Evolutionary conservation across 2,888 invertebrate genomes (phyloP).

Genomic region (Germaria angustata): DNA sequence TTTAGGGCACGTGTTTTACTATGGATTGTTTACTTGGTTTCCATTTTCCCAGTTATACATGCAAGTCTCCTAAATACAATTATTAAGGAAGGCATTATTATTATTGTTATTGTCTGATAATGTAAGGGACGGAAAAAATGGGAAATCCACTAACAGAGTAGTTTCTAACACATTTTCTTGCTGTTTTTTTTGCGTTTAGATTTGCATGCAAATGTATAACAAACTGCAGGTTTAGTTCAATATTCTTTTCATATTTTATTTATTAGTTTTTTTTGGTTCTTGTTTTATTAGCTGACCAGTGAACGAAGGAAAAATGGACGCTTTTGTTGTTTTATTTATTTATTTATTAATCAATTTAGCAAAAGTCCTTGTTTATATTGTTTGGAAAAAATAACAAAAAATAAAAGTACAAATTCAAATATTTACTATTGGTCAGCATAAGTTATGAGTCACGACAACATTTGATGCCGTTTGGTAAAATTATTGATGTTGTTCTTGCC

Average conservation of each 20-base stretch:
- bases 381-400: neutral
- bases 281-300: constrained; percentile 20
- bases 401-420: constrained; percentile 33
- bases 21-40: no score
- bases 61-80: no score
- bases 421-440: constrained; percentile 44
- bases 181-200: no score
- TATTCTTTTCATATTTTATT: constrained; percentile 41
- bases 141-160: no score
- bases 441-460: constrained; percentile 52
- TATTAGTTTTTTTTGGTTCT: constrained; percentile 28
- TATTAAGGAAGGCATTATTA: no score
- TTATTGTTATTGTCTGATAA: no score
- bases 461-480: constrained; percentile 2
- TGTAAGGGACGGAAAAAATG: no score
- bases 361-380: constrained; percentile 38
- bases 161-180: no score
- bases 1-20: no score
- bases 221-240: constrained; percentile 28
- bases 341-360: constrained; percentile 45
- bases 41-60: no score
- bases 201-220: neutral
- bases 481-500: constrained; percentile 3
- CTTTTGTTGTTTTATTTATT: constrained; percentile 14
- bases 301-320: neutral